These are phyloP conservation scores for Macrobrachium rosenbergii DNA, from an alignment of 1,140 invertebrate species.

Conservation along the genomic window DNA sequence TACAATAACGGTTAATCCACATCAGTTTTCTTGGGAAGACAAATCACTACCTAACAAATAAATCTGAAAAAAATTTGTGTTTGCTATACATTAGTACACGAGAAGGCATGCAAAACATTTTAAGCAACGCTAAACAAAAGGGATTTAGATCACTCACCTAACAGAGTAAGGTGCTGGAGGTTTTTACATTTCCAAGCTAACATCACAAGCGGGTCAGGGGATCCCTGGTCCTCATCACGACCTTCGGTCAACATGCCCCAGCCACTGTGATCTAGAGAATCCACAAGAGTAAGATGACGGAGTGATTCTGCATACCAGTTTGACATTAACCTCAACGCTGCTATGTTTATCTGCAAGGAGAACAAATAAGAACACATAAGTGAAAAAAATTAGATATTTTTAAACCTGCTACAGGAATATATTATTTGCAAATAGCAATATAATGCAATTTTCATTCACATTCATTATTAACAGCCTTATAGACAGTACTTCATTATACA, in stretches of 20 bases:
- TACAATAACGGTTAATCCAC: too few relatives aligned
- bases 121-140: not conserved
- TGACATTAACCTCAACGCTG: conserved; percentile 71
- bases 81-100: not conserved
- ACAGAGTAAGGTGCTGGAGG: conserved; percentile 78
- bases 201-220: conserved; percentile 81
- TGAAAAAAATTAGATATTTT: not conserved
- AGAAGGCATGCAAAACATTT: conserved; percentile 46
- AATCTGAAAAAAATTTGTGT: too few relatives aligned
- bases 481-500: not conserved
- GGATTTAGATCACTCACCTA: conserved; percentile 70
- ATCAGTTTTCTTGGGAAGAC: too few relatives aligned
- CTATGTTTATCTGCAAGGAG: conserved; percentile 64
- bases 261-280: conserved; percentile 73
- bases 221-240: conserved; percentile 70
- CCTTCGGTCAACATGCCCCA: conserved; percentile 67
- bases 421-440: not conserved
- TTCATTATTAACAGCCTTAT: not conserved
- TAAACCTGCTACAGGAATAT: not conserved
- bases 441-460: not conserved
- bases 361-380: conserved; percentile 66
- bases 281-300: conserved; percentile 80
- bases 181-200: conserved; percentile 81
- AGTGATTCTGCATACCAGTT: conserved; percentile 77
- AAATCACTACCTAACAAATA: too few relatives aligned